A percentile compares a stretch with the other conserved stretches of the same genome.
These are phyloP conservation scores for Xanthorhoe designata DNA, from an alignment of 2,888 invertebrate species.

Conservation along the genomic window DNA sequence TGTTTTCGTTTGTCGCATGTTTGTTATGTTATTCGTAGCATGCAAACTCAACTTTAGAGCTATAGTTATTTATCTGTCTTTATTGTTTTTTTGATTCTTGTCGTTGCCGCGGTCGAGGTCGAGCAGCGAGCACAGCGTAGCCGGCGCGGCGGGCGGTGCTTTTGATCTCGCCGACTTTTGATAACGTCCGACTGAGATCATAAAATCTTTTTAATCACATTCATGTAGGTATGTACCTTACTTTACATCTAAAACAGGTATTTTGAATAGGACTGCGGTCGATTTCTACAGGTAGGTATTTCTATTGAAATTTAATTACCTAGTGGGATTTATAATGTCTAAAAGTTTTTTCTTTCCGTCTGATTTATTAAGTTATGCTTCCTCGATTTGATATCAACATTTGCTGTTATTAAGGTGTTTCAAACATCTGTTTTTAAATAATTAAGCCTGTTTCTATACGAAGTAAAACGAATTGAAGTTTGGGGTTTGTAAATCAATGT, in stretches of 20 bases:
- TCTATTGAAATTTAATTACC: slow-evolving; percentile 38
- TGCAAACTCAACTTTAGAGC: slow-evolving; percentile 42
- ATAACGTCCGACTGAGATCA: slow-evolving; percentile 61
- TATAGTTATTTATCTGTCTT: slow-evolving; percentile 52
- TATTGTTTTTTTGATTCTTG: slow-evolving; percentile 48
- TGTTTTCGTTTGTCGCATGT: neutral
- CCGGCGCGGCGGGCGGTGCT: slow-evolving; percentile 48
- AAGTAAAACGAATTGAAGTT: too few species aligned
- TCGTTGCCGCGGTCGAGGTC: slow-evolving; percentile 54
- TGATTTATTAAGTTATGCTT: slow-evolving; percentile 12
- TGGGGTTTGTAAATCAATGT: too few species aligned
- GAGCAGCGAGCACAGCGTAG: slow-evolving; percentile 50
- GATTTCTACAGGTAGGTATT: slow-evolving; percentile 35
- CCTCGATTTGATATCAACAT: neutral
- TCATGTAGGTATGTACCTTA: slow-evolving; percentile 51
- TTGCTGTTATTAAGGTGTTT: neutral
- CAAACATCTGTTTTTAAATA: too few species aligned
- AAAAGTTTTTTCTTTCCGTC: slow-evolving; percentile 12
- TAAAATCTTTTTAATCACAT: slow-evolving; percentile 61
- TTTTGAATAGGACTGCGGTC: slow-evolving; percentile 38
- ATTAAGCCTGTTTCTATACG: too few species aligned
- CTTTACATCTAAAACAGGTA: slow-evolving; percentile 51
- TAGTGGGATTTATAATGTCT: slow-evolving; percentile 31
- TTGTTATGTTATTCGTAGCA: slow-evolving; percentile 25
- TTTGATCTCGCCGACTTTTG: slow-evolving; percentile 61